phyloP scores from a whole-genome alignment of 1,140 invertebrate species.

The Campoletis sonorensis region DNA sequence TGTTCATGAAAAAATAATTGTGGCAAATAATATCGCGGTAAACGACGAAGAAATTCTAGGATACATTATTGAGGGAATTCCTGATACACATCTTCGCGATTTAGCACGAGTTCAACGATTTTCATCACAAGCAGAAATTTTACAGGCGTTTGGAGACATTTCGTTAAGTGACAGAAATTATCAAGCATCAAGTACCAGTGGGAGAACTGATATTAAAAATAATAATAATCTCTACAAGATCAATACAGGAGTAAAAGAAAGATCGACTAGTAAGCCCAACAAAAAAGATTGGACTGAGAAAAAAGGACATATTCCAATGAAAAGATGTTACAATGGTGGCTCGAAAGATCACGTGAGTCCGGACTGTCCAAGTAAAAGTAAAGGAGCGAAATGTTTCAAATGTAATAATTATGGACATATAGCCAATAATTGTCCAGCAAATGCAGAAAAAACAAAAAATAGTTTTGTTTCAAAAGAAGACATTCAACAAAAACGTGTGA shows the following conservation, averaged over 20 bases:
- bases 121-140: not conserved
- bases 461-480: no score
- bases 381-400: conserved; percentile 43
- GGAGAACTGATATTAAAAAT: conserved; percentile 8
- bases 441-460: no score
- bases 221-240: not conserved
- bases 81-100: conserved; percentile 21
- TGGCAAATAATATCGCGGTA: conserved; percentile 27
- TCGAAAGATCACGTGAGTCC: not conserved
- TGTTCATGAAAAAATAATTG: conserved; percentile 28
- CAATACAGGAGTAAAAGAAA: not conserved
- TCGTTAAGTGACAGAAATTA: conserved; percentile 9
- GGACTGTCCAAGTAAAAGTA: not conserved
- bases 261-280: not conserved
- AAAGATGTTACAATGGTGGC: not conserved
- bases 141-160: conserved; percentile 26
- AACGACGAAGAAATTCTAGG: conserved; percentile 15
- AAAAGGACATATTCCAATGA: not conserved
- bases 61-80: conserved; percentile 32
- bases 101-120: conserved; percentile 36
- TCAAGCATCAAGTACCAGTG: not conserved
- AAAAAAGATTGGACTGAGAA: not conserved
- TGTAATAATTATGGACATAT: conserved; percentile 46
- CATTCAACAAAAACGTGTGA: no score
- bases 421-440: not conserved